These are phyloP conservation scores for Metopia argyrocephala DNA, from an alignment of 2,888 invertebrate genomes.

Conservation along the genomic window DNA sequence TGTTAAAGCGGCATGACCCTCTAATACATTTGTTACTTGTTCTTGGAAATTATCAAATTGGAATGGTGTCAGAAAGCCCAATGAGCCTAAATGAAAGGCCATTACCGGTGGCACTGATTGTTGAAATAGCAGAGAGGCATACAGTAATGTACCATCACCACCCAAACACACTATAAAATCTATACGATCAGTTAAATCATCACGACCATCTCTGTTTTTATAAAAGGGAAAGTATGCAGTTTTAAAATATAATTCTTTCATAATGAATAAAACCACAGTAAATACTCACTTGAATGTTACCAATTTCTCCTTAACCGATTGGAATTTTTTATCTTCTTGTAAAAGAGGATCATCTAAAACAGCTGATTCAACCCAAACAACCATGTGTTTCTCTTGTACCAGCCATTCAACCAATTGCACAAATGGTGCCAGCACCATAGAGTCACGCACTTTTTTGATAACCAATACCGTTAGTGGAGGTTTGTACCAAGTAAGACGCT, in stretches of 20 bases:
- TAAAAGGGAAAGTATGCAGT: conserved; percentile 66
- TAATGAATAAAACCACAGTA: background rate
- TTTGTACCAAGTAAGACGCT: conserved; percentile 97
- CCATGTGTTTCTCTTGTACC: conserved; percentile 96
- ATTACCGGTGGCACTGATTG: conserved; percentile 98
- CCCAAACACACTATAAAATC: conserved; percentile 98
- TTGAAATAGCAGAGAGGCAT: conserved; percentile 96
- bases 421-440: conserved; percentile 92
- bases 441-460: conserved; percentile 97
- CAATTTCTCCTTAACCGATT: conserved; percentile 87
- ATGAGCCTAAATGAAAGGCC: conserved; percentile 97
- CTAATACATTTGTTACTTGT: conserved; percentile 94
- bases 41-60: conserved; percentile 96
- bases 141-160: conserved; percentile 97
- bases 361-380: conserved; percentile 95
- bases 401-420: conserved; percentile 96
- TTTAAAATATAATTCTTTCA: background rate
- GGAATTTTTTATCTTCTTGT: conserved; percentile 86
- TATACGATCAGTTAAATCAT: conserved; percentile 96
- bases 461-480: conserved; percentile 97
- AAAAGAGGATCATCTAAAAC: conserved; percentile 91
- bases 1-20: conserved; percentile 95
- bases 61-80: conserved; percentile 97
- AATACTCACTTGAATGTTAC: conserved; percentile 84
- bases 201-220: conserved; percentile 87